Conservation (phyloP, 2,113 vertebrate genomes). For the Gambusia holbrooki region DNA sequence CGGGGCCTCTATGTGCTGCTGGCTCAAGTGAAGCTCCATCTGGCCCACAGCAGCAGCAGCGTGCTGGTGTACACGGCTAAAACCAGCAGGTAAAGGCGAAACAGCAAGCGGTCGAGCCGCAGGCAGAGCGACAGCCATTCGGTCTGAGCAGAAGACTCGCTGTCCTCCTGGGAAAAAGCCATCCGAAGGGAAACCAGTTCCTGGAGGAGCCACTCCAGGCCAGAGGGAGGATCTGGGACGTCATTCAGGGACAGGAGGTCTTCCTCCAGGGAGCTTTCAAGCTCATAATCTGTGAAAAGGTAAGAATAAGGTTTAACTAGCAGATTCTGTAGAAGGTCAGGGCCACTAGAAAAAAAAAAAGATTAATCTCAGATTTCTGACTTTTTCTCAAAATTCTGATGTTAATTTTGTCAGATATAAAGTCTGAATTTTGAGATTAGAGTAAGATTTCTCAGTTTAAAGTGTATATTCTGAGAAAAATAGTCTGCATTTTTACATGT, state of each 20-base stretch:
- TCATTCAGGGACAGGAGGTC: slow-evolving; percentile 77
- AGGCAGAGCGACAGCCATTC: slow-evolving; percentile 83
- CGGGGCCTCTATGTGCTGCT: background rate
- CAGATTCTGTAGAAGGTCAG: background rate
- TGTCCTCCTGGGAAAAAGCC: slow-evolving; percentile 76
- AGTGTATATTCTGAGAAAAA: no score
- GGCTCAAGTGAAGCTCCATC: slow-evolving; percentile 80
- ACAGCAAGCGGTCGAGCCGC: slow-evolving; percentile 83
- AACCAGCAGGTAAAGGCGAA: slow-evolving; percentile 81
- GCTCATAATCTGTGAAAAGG: slow-evolving; percentile 67
- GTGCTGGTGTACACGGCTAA: slow-evolving; percentile 79
- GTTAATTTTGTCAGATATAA: no score
- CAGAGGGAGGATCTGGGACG: slow-evolving; percentile 48
- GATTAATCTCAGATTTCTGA: no score
- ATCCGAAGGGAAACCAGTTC: slow-evolving; percentile 79
- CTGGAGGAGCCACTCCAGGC: slow-evolving; percentile 79
- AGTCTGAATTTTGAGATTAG: no score
- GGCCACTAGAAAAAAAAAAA: no score
- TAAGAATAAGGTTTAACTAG: background rate
- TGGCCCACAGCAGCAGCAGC: slow-evolving; percentile 83
- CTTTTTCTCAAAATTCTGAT: no score
- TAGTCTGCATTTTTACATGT: no score
- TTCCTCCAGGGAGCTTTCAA: slow-evolving; percentile 72
- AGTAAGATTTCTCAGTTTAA: no score
- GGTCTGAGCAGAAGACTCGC: slow-evolving; percentile 57